phyloP scores from a whole-genome alignment of 2,797 vertebrate species.

The Peromyscus aztecus region DNA sequence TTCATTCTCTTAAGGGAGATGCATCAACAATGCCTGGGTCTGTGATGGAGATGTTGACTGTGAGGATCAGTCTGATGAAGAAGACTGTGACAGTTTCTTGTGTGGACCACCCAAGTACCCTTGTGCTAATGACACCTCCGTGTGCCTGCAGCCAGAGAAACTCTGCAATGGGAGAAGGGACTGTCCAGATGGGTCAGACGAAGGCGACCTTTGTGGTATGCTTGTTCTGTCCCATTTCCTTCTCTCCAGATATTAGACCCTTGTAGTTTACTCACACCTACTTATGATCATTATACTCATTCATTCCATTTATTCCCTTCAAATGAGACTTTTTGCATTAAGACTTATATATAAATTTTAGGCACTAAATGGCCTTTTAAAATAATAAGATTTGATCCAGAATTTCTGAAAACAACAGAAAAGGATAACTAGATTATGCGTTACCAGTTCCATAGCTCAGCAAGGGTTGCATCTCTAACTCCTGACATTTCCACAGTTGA shows the following conservation, averaged over 20 bases:
- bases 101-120: constrained; percentile 98
- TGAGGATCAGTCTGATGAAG: constrained; percentile 98
- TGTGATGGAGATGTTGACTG: constrained; percentile 99
- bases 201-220: constrained; percentile 96
- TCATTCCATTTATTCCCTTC: neutral
- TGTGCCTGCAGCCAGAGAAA: constrained; percentile 96
- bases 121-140: constrained; percentile 95
- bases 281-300: neutral
- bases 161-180: constrained; percentile 97
- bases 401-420: constrained; percentile 15
- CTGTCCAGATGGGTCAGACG: constrained; percentile 97
- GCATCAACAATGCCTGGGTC: constrained; percentile 99
- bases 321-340: neutral
- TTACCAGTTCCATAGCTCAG: neutral
- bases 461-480: neutral
- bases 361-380: neutral
- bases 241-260: neutral
- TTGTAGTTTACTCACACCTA: constrained; percentile 26
- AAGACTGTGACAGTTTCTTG: constrained; percentile 94
- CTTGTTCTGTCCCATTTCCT: neutral
- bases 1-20: constrained; percentile 94
- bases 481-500: neutral
- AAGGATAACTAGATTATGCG: neutral
- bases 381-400: neutral
- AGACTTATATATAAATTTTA: neutral